Evolutionary conservation across 2,113 vertebrate genomes (phyloP).

Genomic region (Hiodon tergisus): DNA sequence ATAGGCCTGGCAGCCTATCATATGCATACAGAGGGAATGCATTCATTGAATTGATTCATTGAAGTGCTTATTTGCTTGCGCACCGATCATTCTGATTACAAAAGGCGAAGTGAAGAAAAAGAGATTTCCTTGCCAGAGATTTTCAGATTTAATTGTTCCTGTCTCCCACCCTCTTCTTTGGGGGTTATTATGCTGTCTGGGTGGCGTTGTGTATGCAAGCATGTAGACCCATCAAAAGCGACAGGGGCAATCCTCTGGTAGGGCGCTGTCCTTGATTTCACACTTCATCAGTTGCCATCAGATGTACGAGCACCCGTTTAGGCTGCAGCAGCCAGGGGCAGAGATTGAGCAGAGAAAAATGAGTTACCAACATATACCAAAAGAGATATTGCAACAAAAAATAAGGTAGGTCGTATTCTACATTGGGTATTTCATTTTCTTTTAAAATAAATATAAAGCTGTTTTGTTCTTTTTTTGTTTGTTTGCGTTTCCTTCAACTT

Average conservation of each 20-base stretch:
- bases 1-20: too few species aligned
- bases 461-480: background rate
- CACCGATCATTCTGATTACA: too few species aligned
- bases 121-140: background rate
- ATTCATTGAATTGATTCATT: too few species aligned
- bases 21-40: too few species aligned
- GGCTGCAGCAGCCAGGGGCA: background rate
- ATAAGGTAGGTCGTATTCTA: background rate
- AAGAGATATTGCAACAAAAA: too few species aligned
- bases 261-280: constrained; percentile 6
- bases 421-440: background rate
- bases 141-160: background rate
- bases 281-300: constrained; percentile 8
- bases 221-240: constrained; percentile 6
- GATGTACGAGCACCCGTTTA: background rate
- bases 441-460: background rate
- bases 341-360: background rate
- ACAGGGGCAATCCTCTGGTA: background rate
- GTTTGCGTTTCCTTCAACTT: background rate
- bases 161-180: background rate
- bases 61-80: too few species aligned
- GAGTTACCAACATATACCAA: background rate
- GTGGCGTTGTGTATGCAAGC: background rate
- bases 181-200: constrained; percentile 6
- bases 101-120: background rate